phyloP scores from a whole-genome alignment of 37 sponge, comb jelly and placozoan species.

The Mnemiopsis leidyi region DNA sequence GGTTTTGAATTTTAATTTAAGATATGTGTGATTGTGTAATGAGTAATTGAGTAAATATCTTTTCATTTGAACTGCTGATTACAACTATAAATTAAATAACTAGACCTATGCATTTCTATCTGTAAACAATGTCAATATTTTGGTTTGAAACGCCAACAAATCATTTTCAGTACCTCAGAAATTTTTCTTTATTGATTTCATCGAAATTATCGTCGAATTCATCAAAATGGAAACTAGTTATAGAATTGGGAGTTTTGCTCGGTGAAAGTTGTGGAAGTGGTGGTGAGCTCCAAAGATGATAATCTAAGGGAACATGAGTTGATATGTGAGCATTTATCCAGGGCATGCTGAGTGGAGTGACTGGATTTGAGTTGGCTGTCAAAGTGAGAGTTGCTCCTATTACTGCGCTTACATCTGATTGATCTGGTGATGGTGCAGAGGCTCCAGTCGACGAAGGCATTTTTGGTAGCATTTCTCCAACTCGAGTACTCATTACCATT shows the following conservation, averaged over 20 bases:
- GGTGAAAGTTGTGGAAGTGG: constrained; percentile 35
- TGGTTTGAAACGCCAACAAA: no score
- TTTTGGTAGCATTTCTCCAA: neutral
- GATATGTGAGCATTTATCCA: neutral
- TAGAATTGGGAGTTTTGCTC: neutral
- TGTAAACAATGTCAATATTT: no score
- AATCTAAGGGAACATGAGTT: constrained; percentile 18
- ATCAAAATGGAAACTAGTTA: neutral
- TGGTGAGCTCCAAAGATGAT: constrained; percentile 8
- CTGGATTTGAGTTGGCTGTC: neutral
- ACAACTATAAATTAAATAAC: no score
- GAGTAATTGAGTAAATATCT: no score
- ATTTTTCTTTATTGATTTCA: neutral
- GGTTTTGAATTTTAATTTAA: no score
- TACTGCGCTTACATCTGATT: neutral
- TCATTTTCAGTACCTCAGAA: neutral
- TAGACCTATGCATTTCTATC: no score
- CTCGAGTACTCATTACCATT: no score
- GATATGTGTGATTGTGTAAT: no score
- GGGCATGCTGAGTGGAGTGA: neutral
- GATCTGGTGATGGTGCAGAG: neutral
- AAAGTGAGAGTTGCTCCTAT: neutral
- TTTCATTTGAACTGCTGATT: no score
- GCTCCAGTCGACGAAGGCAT: neutral
- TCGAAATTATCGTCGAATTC: neutral